Evolutionary conservation across 2,797 vertebrate genomes (phyloP).

Genomic region (Knipowitschia caucasica): DNA sequence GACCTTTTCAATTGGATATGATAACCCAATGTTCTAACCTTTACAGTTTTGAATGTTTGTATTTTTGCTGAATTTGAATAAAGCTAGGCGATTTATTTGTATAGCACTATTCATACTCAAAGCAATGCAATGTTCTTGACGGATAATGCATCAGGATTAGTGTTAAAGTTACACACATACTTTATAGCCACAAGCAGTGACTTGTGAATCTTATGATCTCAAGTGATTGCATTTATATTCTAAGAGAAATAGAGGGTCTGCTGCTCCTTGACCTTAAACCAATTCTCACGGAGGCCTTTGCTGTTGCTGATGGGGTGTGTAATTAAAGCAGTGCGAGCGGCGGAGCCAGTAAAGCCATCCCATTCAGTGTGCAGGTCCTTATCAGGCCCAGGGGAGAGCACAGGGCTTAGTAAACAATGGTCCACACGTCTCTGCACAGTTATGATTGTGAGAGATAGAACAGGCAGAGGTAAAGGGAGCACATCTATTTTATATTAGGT

Average conservation of each 20-base stretch:
- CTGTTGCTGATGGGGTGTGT: slow-evolving; percentile 52
- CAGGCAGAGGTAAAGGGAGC: slow-evolving; percentile 9
- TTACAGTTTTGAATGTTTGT: too few relatives aligned
- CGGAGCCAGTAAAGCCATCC: slow-evolving; percentile 65
- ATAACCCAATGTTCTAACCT: too few relatives aligned
- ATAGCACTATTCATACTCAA: too few relatives aligned
- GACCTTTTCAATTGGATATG: too few relatives aligned
- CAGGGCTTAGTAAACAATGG: slow-evolving; percentile 67
- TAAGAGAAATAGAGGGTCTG: slow-evolving; percentile 46
- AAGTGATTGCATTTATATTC: slow-evolving; percentile 68
- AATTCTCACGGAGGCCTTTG: slow-evolving; percentile 37
- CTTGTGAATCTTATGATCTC: slow-evolving; percentile 30
- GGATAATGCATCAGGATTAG: too few relatives aligned
- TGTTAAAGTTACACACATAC: too few relatives aligned
- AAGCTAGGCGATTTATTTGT: too few relatives aligned
- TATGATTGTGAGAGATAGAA: slow-evolving; percentile 40
- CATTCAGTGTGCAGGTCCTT: slow-evolving; percentile 55
- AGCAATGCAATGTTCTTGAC: too few relatives aligned
- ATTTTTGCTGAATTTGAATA: too few relatives aligned
- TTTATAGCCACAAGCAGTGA: slow-evolving; percentile 17
- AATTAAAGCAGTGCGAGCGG: slow-evolving; percentile 74
- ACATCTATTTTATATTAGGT: slow-evolving; percentile 31
- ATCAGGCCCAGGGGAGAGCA: slow-evolving; percentile 59
- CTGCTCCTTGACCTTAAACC: slow-evolving; percentile 64
- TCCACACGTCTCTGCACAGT: slow-evolving; percentile 42